Evolutionary conservation across 1,140 invertebrate species (phyloP).

Genomic region (Eueides isabella): DNA sequence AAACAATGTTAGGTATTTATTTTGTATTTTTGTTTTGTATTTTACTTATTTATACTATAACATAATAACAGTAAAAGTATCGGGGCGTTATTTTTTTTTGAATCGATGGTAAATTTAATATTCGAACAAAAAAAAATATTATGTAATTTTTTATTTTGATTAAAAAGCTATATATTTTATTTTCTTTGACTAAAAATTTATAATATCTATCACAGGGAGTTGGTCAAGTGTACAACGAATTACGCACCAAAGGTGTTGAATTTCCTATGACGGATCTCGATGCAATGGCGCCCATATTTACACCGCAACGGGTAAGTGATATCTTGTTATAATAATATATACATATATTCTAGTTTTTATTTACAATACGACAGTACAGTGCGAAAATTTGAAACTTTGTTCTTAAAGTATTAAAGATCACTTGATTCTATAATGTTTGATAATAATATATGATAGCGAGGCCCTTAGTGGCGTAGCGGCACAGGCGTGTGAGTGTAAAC

Average conservation of each 20-base stretch:
- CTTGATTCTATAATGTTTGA: too few relatives aligned
- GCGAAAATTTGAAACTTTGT: too few relatives aligned
- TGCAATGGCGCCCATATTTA: conserved; percentile 97
- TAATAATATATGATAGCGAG: too few relatives aligned
- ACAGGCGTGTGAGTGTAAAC: too few relatives aligned
- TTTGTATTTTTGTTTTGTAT: neutral
- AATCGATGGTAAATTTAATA: too few relatives aligned
- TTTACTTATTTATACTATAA: neutral
- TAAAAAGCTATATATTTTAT: neutral
- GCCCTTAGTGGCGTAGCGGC: too few relatives aligned
- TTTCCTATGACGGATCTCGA: conserved; percentile 98
- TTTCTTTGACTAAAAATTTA: neutral
- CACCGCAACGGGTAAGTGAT: conserved; percentile 92
- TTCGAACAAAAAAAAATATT: neutral
- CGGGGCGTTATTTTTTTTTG: too few relatives aligned
- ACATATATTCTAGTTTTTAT: too few relatives aligned
- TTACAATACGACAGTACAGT: too few relatives aligned
- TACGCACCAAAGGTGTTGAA: conserved; percentile 97
- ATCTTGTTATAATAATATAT: neutral
- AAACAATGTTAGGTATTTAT: neutral
- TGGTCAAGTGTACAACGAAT: conserved; percentile 95
- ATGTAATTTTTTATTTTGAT: neutral
- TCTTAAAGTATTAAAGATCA: too few relatives aligned
- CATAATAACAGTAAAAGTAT: too few relatives aligned
- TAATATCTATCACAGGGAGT: conserved; percentile 87